Conservation (phyloP, 2,888 invertebrate species). For the Acanthoscelides obtectus region DNA sequence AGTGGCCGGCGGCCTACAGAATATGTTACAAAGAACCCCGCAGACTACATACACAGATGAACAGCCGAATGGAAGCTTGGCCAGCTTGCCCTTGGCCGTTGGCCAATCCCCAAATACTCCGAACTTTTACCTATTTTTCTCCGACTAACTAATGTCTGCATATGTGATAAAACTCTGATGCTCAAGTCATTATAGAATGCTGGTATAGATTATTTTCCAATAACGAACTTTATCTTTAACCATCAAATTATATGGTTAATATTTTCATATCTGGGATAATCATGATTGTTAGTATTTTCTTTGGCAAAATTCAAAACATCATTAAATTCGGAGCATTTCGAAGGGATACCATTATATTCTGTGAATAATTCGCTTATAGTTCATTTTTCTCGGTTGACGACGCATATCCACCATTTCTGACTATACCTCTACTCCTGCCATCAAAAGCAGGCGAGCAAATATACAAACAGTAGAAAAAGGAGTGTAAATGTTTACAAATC, state of each 20-base stretch:
- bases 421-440: conserved; percentile 15
- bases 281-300: too few species aligned
- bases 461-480: conserved; percentile 50
- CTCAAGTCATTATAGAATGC: background rate
- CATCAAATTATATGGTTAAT: too few species aligned
- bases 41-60: conserved; percentile 21
- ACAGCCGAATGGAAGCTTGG: too few species aligned
- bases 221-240: too few species aligned
- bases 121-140: background rate
- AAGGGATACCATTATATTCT: background rate
- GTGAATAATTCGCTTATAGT: background rate
- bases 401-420: conserved; percentile 1
- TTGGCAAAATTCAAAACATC: too few species aligned
- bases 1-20: conserved; percentile 46
- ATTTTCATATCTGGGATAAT: too few species aligned
- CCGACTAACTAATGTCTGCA: too few species aligned
- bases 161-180: background rate
- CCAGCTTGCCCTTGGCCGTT: too few species aligned
- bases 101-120: background rate
- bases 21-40: conserved; percentile 43
- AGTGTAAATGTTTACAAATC: conserved; percentile 50
- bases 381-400: background rate
- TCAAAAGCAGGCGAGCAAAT: conserved; percentile 40
- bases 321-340: background rate
- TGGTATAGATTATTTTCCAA: too few species aligned